Percentiles rank a stretch among this genome's conserved stretches.
These are phyloP conservation scores for Anthophora plumipes DNA, from an alignment of 2,888 invertebrate genomes.

Conservation along the genomic window DNA sequence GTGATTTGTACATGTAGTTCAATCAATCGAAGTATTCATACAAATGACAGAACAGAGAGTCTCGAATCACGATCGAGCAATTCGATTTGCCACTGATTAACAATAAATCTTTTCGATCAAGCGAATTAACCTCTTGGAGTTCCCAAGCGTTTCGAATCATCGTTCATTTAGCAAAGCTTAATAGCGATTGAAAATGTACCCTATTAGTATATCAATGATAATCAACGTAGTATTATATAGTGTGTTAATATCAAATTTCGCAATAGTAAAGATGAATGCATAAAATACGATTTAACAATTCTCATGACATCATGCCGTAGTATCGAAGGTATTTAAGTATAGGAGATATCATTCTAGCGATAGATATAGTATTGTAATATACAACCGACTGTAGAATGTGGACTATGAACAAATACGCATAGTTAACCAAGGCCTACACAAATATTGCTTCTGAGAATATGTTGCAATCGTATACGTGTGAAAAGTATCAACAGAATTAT, in stretches of 20 bases:
- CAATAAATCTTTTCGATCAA: slow-evolving; percentile 22
- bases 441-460: not conserved
- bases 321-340: not conserved
- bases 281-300: not conserved
- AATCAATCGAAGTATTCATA: not conserved
- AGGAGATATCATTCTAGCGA: not conserved
- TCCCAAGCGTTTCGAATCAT: not conserved
- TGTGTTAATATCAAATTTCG: not conserved
- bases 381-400: not conserved
- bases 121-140: slow-evolving; percentile 19
- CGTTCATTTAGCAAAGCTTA: slow-evolving; percentile 16
- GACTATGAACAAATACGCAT: not conserved
- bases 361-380: not conserved
- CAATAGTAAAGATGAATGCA: not conserved
- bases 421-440: not conserved
- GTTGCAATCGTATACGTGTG: not conserved
- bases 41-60: slow-evolving; percentile 7
- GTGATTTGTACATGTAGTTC: not conserved
- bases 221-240: slow-evolving; percentile 3
- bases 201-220: slow-evolving; percentile 1
- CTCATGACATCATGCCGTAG: not conserved
- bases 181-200: slow-evolving; percentile 1
- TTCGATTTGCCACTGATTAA: slow-evolving; percentile 17
- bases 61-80: slow-evolving; percentile 2
- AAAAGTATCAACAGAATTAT: not conserved